Base-by-base conservation (phyloP, 2,888 invertebrate species). In the Buathra laborator region DNA sequence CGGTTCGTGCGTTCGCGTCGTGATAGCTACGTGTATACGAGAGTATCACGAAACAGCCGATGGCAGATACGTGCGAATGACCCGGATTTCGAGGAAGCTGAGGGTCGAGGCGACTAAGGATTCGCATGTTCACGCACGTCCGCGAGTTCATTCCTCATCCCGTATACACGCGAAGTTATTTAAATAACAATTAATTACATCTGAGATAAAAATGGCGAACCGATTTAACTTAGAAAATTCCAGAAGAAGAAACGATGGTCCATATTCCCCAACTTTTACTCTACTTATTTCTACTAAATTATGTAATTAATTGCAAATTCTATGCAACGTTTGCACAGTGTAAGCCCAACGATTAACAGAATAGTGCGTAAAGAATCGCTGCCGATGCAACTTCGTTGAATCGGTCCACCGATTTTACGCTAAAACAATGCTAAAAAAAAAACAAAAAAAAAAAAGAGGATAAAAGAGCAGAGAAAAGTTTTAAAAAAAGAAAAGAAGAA, bases 41-140 rank as follows among this genome's bases (percentile, higher is more conserved):
- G 68, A 46, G 74, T 74, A 74, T 37, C 37, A 51, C 44, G 44
- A 29, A 74, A 46, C 75, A 62, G 53, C 77, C 79, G 80, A 76
- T 86, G 78, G 72, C 67, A 79, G 84, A 84, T 83, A 81, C 75
- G 81, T 75, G 83, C 79, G 44, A 74, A 81, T 68, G 78, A 76
- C 78, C 77, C 67, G 84, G 71, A 83, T 86, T 87, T 86, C 82
- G 74, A 72, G 81, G 75, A 64, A 81, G 16, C 71, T 37, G 43
- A 56, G 44, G 76, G 37, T 64, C 48, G 19, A 48, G 43, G 64
- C 71, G 71, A 37, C 19, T 44, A 68, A 10, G 46, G 46, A 29
- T 68, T 46, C 46, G 67, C 44, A 19, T 68, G 46, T 46, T 68
- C 14, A 32, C 70, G 48, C 51, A 48, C 14, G 70, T 70, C 29